Evolutionary conservation across 2,888 invertebrate genomes (phyloP).

Genomic region (Epistrophe grossulariae): DNA sequence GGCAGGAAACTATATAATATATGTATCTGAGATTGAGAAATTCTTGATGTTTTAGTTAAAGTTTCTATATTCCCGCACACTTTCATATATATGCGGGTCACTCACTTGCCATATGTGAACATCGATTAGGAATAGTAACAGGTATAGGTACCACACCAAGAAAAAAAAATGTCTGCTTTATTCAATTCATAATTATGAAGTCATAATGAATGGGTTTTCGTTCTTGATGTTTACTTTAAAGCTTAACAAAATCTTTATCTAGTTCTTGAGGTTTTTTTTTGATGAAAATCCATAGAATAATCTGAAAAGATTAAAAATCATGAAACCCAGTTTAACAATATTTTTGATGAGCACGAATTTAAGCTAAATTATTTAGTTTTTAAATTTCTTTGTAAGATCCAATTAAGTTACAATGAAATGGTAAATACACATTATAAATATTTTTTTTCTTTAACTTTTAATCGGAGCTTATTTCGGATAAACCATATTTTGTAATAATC

Average conservation of each 20-base stretch:
- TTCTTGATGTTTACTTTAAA: not conserved
- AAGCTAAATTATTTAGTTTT: too few species aligned
- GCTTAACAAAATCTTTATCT: not conserved
- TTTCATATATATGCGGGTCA: conserved; percentile 39
- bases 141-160: not conserved
- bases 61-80: conserved; percentile 17
- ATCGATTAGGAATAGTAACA: conserved; percentile 15
- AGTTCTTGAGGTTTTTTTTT: not conserved
- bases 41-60: conserved; percentile 6
- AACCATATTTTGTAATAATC: too few species aligned
- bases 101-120: not conserved
- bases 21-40: conserved; percentile 22
- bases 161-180: not conserved
- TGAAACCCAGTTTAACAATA: not conserved
- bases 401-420: too few species aligned
- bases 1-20: not conserved
- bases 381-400: too few species aligned
- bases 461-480: too few species aligned
- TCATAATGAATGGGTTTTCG: not conserved
- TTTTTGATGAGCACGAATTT: too few species aligned
- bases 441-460: too few species aligned
- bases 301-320: not conserved
- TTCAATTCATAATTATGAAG: conserved; percentile 1
- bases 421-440: too few species aligned
- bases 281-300: not conserved